Evolutionary conservation across 2,888 invertebrate genomes (phyloP), one percentile per base, ranked within the genome.

Genomic region (Nomada ruficornis): DNA sequence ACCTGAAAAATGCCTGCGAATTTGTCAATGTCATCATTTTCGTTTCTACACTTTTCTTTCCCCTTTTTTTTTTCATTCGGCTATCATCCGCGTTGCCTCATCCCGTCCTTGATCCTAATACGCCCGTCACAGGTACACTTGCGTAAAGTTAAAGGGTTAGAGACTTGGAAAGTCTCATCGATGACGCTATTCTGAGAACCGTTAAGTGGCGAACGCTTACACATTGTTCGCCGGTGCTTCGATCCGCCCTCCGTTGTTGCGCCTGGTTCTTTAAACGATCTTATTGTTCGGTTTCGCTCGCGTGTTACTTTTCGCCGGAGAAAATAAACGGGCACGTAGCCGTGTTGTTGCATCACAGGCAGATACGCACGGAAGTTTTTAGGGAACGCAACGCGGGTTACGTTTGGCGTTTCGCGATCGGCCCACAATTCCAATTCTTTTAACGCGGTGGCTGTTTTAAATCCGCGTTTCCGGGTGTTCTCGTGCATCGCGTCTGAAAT

Each of bases 231-330:
- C 57, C 78, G 64, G 75, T 67, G 72, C 63, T 81, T 72, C 86
- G 88, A 82, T 86, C 84, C 82, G 82, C 86, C 87, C 87, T 86
- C 88, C 80, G 73, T 80, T 80, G 78, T 86, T 86, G 82, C 77
- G 77, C 77, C 57, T 63, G 65, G 77, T 83, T 85, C 77, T 83
- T 82, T 72, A 74, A 85, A 80, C 85, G 85, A 77, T 85, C 83
- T 83, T 80, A 86, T 87, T 87, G 80, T 86, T 80, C 84, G 79
- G 76, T 74, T 76, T 80, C 79, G 84, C 77, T 86, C 76, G 75
- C 79, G 79, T 74, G 70, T 79, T 83, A 83, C 76, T 84, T 84
- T 84, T 77, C 79, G 55, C 62, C 57, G 65, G 70, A 20, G 84
- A 80, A 83, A 80, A 83, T 83, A 79, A 78, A 78, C 75, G 67